These are phyloP conservation scores for Catamblyrhynchus diadema DNA, from an alignment of 2,797 vertebrate genomes.

Conservation along the genomic window DNA sequence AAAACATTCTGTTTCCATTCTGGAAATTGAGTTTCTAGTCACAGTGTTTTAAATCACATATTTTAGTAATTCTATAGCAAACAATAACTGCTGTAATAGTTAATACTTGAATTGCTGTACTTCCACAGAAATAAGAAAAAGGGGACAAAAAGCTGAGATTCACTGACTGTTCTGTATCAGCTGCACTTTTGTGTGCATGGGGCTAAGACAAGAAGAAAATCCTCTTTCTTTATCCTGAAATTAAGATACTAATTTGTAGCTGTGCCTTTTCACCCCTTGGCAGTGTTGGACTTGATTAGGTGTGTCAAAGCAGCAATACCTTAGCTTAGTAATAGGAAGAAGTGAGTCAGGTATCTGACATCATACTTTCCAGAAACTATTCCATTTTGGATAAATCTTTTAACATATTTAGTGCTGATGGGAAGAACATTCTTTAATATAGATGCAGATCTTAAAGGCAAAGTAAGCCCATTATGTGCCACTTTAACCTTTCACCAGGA, in stretches of 20 bases:
- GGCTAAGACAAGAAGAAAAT: neutral
- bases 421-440: neutral
- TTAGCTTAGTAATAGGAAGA: neutral
- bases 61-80: neutral
- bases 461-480: neutral
- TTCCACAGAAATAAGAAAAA: neutral
- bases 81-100: neutral
- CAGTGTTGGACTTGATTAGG: neutral
- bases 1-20: neutral
- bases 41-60: neutral
- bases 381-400: neutral
- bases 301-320: neutral
- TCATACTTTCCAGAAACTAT: neutral
- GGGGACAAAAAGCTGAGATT: neutral
- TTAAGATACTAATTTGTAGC: neutral
- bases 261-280: neutral
- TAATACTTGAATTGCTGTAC: neutral
- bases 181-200: neutral
- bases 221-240: neutral
- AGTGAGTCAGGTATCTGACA: conserved; percentile 11
- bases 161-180: neutral
- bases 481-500: neutral
- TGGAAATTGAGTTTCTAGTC: neutral
- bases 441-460: neutral
- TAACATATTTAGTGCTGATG: neutral